Evolutionary conservation across 2,888 invertebrate species (phyloP).

Genomic region (Coelogynopora nodosa): DNA sequence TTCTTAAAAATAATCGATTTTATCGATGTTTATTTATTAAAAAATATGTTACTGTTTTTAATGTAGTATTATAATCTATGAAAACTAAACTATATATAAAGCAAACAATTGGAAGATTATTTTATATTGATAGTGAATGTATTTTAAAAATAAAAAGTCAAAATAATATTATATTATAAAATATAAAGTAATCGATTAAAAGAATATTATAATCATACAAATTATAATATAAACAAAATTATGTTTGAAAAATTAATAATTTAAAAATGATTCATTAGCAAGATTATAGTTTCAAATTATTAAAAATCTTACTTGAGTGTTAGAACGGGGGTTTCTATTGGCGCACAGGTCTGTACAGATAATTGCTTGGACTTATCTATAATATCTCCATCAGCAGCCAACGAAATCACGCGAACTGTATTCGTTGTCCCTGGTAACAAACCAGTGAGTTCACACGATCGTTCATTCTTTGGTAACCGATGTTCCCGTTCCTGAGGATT

Average conservation of each 20-base stretch:
- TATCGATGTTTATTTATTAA: no score
- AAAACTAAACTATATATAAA: no score
- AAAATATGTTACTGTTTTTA: no score
- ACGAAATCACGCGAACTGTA: slow-evolving; percentile 53
- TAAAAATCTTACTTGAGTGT: slow-evolving; percentile 47
- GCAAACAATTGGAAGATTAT: no score
- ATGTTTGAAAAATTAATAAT: background rate
- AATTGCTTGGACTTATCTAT: slow-evolving; percentile 58
- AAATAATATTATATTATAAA: no score
- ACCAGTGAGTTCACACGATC: slow-evolving; percentile 60
- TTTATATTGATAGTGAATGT: no score
- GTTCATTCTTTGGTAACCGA: slow-evolving; percentile 54
- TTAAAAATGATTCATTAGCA: background rate
- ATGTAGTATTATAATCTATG: no score
- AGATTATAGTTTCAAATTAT: background rate
- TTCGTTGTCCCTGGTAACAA: slow-evolving; percentile 60
- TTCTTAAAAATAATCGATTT: no score
- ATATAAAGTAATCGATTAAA: no score
- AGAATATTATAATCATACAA: no score
- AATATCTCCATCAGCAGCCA: slow-evolving; percentile 55
- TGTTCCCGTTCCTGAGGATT: slow-evolving; percentile 61
- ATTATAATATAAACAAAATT: no score
- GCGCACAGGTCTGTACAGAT: slow-evolving; percentile 59
- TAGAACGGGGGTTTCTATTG: slow-evolving; percentile 59
- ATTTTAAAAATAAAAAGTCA: no score